Evolutionary conservation across 2,113 vertebrate genomes (phyloP).

Genomic region (Glareola pratincola): DNA sequence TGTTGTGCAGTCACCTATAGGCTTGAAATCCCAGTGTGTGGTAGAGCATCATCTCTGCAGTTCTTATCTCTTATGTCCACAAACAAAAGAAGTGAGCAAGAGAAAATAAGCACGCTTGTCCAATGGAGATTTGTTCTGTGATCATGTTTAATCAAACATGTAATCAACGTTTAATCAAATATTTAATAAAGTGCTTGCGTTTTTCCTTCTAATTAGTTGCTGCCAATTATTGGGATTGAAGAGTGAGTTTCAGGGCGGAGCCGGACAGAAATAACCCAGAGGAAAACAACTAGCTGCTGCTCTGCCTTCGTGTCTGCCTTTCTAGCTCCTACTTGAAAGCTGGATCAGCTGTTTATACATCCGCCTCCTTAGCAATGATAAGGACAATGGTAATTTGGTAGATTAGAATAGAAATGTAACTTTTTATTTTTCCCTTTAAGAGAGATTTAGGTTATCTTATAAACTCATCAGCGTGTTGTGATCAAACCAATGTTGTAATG

Average conservation of each 20-base stretch:
- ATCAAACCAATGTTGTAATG: not conserved
- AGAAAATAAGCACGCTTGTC: not conserved
- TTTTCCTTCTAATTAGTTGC: slow-evolving; percentile 41
- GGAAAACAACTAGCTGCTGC: not conserved
- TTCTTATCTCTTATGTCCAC: not conserved
- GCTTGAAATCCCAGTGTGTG: not conserved
- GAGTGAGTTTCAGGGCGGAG: not conserved
- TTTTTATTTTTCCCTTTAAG: not conserved
- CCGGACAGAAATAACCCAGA: not conserved
- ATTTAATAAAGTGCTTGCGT: not conserved
- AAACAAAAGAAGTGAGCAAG: not conserved
- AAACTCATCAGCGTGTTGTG: not conserved
- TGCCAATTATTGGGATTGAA: not conserved
- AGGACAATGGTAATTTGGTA: not conserved
- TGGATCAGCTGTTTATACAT: not conserved
- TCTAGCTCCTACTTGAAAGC: not conserved
- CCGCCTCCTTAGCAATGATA: not conserved
- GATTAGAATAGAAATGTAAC: not conserved
- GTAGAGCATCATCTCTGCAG: not conserved
- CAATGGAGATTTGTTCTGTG: slow-evolving; percentile 10
- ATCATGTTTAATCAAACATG: slow-evolving; percentile 18
- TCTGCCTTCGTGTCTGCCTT: not conserved
- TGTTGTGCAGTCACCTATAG: not conserved
- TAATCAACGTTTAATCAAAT: slow-evolving; percentile 27
- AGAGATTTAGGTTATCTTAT: not conserved